Evolutionary conservation across 2,797 vertebrate genomes (phyloP), one percentile per base, ranked within the genome.

Genomic region (Huso huso): DNA sequence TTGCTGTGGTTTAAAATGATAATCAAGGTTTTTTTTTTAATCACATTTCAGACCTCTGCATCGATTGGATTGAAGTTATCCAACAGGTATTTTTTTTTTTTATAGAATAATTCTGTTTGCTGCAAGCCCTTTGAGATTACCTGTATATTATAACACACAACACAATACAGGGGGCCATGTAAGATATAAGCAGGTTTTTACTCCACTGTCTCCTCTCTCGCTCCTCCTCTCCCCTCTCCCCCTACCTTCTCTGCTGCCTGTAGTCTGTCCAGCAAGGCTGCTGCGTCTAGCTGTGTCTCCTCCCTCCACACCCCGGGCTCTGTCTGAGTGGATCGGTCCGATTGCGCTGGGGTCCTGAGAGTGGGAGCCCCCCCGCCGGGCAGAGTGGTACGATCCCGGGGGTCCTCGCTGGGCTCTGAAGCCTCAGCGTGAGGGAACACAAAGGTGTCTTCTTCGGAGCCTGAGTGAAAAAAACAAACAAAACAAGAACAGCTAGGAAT

Each of bases 381-480:
- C 62, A 69, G 71, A 1, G 57, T 61, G 1, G 68, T n/a, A 5
- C 71, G 23, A 37, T 37, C 15, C 15, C 15, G 15, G 15, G 15
- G 63, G 51, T 75, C 72, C 66, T 82, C 83, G 70, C 73, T 72
- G 68, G 75, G 75, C 11, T 89, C 86, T 0, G 76, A 69, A 4
- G 83, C 81, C 8, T 80, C 71, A 60, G 78, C 74, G 12, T 84
- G 80, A 0, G 88, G 84, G 71, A 90, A 92, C 63, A 89, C 75
- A n/a, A 93, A 91, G 6, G 79, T 69, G 13, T 91, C 90, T n/a
- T 94, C 92, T 72, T 93, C 90, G 0, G 88, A 86, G 71, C 86
- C 93, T 94, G 74, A 6, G 10, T 1, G 64, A 57, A 53, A 48
- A 69, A 10, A 69, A 37, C 49, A 37, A 37, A 37, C 49, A 37